phyloP scores from a whole-genome alignment of 2,888 invertebrate genomes.

The Tenthredo mesomela region DNA sequence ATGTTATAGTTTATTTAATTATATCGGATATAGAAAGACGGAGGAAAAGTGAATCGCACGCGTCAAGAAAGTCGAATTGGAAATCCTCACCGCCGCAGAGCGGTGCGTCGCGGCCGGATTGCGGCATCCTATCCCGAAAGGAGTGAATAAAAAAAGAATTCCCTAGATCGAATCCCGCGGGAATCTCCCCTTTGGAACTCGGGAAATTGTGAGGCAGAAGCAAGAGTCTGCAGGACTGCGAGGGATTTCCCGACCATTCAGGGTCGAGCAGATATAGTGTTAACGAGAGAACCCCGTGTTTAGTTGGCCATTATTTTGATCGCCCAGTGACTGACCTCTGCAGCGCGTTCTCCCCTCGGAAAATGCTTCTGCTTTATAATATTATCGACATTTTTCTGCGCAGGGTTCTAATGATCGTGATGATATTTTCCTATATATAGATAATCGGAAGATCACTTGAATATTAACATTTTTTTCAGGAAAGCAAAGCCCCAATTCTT shows the following conservation, averaged over 20 bases:
- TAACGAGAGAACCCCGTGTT: slow-evolving; percentile 32
- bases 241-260: slow-evolving; percentile 14
- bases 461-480: no score
- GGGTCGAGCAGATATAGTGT: neutral
- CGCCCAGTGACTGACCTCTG: slow-evolving; percentile 16
- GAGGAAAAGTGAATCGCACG: neutral
- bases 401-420: neutral
- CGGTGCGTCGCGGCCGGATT: neutral
- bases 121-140: slow-evolving; percentile 29
- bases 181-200: neutral
- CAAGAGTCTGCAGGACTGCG: neutral
- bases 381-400: neutral
- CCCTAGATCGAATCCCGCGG: slow-evolving; percentile 2
- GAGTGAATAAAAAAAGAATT: slow-evolving; percentile 11
- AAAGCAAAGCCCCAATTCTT: no score
- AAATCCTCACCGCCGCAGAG: neutral
- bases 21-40: slow-evolving; percentile 4
- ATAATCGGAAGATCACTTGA: no score
- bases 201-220: slow-evolving; percentile 23
- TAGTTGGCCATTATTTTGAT: slow-evolving; percentile 38
- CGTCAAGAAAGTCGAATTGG: slow-evolving; percentile 22
- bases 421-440: no score
- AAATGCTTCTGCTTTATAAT: neutral
- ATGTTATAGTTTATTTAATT: slow-evolving; percentile 33
- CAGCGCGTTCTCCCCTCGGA: neutral